Base-by-base conservation (phyloP, 2,797 vertebrate species). In the Sebastes hubbsi region DNA sequence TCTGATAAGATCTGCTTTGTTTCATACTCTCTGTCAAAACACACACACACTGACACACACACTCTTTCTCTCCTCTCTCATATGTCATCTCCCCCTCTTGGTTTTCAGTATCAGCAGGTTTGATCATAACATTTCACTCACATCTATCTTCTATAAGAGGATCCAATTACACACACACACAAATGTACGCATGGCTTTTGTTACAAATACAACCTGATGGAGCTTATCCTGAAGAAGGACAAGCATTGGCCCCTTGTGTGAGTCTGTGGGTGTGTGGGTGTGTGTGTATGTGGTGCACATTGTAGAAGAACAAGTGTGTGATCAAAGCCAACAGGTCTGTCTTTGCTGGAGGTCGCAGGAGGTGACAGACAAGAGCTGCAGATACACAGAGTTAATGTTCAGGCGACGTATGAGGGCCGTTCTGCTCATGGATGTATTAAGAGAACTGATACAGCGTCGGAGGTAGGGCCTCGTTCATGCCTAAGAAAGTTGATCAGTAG, bases 41-140 rank as follows among this genome's bases (percentile, higher is more conserved):
- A 59, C 24, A 60, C 64, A 69, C 24, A 60, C 64, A 38, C 12
- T 14, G 12, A 59, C 24, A 60, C 64, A 69, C 54, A 56, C 38
- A 11, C 11, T 34, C 59, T 27, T 2, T 52, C 27, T n/a, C 64
- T 24, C 55, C 18, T 78, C 4, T 58, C 76, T 27, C 54, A 38
- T 27, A 56, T 78, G 16, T 75, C 80, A 62, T 6, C 14, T 13
- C 10, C 54, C 54, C 22, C 14, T 65, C 30, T 79, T 58, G 63
- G 80, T 25, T 86, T 69, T 77, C 76, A 80, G 64, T 88, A 73
- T 80, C 78, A 83, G 66, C 75, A 86, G 69, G 75, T 79, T 83
- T 81, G 83, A 89, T 92, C 85, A 86, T 66, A 86, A 90, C 74
- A 90, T 83, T 84, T 89, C 74, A 82, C 42, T 87, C 77, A 83